Percentiles rank a stretch among this genome's conserved stretches.
These are phyloP conservation scores for Lepus townsendii DNA, from an alignment of 2,797 vertebrate genomes.

Conservation along the genomic window DNA sequence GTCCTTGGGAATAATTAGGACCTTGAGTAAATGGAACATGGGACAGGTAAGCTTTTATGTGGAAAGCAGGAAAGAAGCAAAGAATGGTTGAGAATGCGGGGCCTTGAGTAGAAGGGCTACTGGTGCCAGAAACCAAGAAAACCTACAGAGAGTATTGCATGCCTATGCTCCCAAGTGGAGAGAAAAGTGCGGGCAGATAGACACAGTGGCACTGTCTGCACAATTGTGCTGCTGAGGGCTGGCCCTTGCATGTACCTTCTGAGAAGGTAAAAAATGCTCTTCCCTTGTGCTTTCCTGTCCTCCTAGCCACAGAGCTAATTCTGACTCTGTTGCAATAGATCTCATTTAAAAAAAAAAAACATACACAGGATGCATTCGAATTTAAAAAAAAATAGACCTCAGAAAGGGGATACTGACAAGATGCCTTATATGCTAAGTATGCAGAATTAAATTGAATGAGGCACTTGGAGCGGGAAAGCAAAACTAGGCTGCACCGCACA, in stretches of 20 bases:
- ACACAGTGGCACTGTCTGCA: neutral
- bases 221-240: conserved; percentile 47
- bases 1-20: conserved; percentile 52
- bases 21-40: conserved; percentile 28
- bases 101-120: neutral
- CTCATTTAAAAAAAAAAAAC: conserved; percentile 69
- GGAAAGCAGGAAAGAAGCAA: conserved; percentile 56
- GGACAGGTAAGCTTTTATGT: neutral
- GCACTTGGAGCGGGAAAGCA: conserved; percentile 76
- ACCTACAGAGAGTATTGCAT: neutral
- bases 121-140: conserved; percentile 42
- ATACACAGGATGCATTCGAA: conserved; percentile 84
- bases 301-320: conserved; percentile 70
- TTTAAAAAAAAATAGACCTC: conserved; percentile 83
- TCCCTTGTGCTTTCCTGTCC: conserved; percentile 59
- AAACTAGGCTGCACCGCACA: conserved; percentile 80
- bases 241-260: neutral
- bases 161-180: conserved; percentile 17
- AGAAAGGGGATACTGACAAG: conserved; percentile 87
- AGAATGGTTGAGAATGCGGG: neutral
- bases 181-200: neutral
- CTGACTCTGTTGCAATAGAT: conserved; percentile 76
- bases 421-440: conserved; percentile 87
- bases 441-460: conserved; percentile 88
- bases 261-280: conserved; percentile 54